Conservation (phyloP, 2,113 vertebrate species). For the Eurystomus gularis region DNA sequence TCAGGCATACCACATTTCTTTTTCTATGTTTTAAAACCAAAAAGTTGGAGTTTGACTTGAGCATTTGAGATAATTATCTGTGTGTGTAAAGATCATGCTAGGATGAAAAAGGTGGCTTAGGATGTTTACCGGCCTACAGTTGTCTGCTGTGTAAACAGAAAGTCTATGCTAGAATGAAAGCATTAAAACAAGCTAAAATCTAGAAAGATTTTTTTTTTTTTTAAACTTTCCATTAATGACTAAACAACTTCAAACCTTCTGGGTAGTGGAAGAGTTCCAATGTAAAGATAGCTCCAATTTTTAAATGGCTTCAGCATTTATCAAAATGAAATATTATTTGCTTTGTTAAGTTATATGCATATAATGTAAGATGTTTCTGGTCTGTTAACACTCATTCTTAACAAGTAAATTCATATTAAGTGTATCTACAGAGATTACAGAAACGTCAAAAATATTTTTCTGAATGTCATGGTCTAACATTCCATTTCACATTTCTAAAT, state of each 20-base stretch:
- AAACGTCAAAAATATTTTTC: neutral
- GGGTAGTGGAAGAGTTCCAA: neutral
- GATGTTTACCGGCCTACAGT: neutral
- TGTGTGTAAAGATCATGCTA: neutral
- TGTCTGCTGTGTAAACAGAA: neutral
- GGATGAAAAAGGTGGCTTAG: neutral
- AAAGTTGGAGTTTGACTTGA: neutral
- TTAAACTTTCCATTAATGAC: neutral
- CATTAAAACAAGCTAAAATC: neutral
- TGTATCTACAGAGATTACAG: neutral
- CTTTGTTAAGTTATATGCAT: neutral
- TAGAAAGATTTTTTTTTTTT: neutral
- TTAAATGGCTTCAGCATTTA: neutral
- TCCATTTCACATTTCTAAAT: conserved; percentile 8
- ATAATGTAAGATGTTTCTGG: neutral
- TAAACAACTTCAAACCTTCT: neutral
- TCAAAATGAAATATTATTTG: neutral
- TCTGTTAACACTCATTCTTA: neutral
- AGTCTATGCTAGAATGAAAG: neutral
- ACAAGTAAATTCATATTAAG: neutral
- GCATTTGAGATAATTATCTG: neutral
- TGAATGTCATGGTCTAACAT: neutral
- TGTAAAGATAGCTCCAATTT: neutral
- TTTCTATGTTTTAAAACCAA: neutral
- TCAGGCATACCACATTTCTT: neutral